Evolutionary conservation across 2,888 invertebrate species (phyloP).

Genomic region (Andrena bicolor): DNA sequence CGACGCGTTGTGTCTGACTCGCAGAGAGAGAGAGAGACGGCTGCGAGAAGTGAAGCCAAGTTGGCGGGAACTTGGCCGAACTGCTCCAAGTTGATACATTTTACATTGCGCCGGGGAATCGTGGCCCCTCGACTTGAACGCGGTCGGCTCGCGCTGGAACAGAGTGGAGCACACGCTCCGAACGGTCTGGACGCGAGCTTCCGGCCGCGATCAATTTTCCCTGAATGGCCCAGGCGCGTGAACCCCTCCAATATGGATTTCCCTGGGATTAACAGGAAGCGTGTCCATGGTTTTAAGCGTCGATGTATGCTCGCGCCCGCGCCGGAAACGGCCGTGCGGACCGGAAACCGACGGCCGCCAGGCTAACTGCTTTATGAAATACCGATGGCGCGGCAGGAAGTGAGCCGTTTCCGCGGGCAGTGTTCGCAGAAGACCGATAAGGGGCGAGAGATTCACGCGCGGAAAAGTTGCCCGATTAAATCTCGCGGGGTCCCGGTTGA

Average conservation of each 20-base stretch:
- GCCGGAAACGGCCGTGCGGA: slow-evolving; percentile 36
- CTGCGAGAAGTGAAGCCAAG: slow-evolving; percentile 9
- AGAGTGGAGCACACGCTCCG: neutral
- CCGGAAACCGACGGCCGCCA: slow-evolving; percentile 59
- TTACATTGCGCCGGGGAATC: neutral
- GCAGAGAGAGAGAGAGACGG: slow-evolving; percentile 1
- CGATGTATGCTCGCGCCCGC: slow-evolving; percentile 35
- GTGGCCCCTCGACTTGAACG: neutral
- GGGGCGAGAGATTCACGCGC: slow-evolving; percentile 50
- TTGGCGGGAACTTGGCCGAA: neutral
- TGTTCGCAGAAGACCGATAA: slow-evolving; percentile 52
- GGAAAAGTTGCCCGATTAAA: slow-evolving; percentile 58
- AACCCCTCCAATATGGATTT: slow-evolving; percentile 52
- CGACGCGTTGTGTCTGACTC: slow-evolving; percentile 21
- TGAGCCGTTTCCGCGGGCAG: slow-evolving; percentile 58
- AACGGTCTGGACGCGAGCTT: slow-evolving; percentile 18
- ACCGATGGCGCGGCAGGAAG: slow-evolving; percentile 61
- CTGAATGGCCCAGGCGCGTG: slow-evolving; percentile 31
- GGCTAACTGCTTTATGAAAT: slow-evolving; percentile 73
- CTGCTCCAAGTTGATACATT: neutral
- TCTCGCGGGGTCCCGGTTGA: slow-evolving; percentile 1
- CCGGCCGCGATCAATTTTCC: slow-evolving; percentile 50
- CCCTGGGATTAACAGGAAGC: slow-evolving; percentile 53
- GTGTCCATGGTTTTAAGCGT: slow-evolving; percentile 51
- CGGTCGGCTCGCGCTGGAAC: slow-evolving; percentile 1